These are phyloP conservation scores for Oxyteleia sp. DNA, from an alignment of 2,888 invertebrate species.

Conservation along the genomic window DNA sequence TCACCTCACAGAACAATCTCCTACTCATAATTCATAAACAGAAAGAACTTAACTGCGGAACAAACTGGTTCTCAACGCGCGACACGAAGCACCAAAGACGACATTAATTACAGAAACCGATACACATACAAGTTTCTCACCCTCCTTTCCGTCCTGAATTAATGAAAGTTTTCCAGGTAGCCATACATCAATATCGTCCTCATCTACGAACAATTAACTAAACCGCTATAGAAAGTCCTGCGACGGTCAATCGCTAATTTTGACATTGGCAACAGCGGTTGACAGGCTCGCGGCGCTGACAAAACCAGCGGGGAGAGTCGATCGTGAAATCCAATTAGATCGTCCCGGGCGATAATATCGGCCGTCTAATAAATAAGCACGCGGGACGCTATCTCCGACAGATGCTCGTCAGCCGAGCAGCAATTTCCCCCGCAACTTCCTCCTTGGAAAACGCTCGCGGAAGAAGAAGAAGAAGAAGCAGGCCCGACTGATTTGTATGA, in stretches of 20 bases:
- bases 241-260: slow-evolving; percentile 48
- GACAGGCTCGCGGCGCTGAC: slow-evolving; percentile 33
- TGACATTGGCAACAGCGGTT: slow-evolving; percentile 39
- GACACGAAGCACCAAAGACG: slow-evolving; percentile 6
- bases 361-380: slow-evolving; percentile 37
- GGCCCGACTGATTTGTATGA: slow-evolving; percentile 56
- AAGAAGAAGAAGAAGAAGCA: no score
- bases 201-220: slow-evolving; percentile 46
- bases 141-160: slow-evolving; percentile 50
- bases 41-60: slow-evolving; percentile 7
- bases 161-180: slow-evolving; percentile 44
- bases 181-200: slow-evolving; percentile 23
- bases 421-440: slow-evolving; percentile 18
- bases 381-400: slow-evolving; percentile 45
- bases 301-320: slow-evolving; percentile 35
- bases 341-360: slow-evolving; percentile 39
- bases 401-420: slow-evolving; percentile 26
- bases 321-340: slow-evolving; percentile 63
- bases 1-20: slow-evolving; percentile 19
- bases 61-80: slow-evolving; percentile 20
- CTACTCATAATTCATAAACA: slow-evolving; percentile 12
- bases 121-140: slow-evolving; percentile 58
- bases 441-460: slow-evolving; percentile 25
- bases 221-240: slow-evolving; percentile 46
- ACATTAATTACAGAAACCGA: slow-evolving; percentile 52